Conservation (phyloP, 2,113 vertebrate genomes). For the Notarius quadriscutis region DNA sequence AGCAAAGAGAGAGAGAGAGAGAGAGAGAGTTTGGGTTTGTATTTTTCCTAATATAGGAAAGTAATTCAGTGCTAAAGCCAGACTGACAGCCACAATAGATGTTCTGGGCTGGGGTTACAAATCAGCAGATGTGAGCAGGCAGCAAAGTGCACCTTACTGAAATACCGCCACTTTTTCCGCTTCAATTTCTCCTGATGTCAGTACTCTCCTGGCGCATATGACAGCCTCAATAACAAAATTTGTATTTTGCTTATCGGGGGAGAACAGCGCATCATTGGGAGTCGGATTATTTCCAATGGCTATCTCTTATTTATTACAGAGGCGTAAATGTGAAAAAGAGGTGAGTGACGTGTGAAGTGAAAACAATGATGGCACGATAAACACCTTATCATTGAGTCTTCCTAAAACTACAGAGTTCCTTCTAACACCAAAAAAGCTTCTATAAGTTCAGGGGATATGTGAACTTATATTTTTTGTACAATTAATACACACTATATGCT, state of each 20-base stretch:
- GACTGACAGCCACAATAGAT: slow-evolving; percentile 67
- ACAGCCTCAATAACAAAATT: slow-evolving; percentile 39
- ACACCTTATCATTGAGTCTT: background rate
- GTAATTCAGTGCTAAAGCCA: slow-evolving; percentile 65
- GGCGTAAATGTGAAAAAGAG: slow-evolving; percentile 4
- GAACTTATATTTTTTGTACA: background rate
- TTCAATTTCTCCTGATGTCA: slow-evolving; percentile 53
- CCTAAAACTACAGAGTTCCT: background rate
- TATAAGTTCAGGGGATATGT: background rate
- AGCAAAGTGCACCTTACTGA: slow-evolving; percentile 58
- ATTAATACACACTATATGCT: background rate
- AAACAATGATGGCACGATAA: background rate
- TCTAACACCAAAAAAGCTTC: background rate
- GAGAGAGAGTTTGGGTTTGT: background rate
- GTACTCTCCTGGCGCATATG: slow-evolving; percentile 47
- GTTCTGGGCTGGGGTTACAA: slow-evolving; percentile 63
- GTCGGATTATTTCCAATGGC: slow-evolving; percentile 19
- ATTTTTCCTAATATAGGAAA: slow-evolving; percentile 61
- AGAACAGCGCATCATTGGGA: background rate
- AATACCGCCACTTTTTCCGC: slow-evolving; percentile 60
- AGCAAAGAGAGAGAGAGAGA: background rate
- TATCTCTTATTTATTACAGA: slow-evolving; percentile 25
- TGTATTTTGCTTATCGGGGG: slow-evolving; percentile 37
- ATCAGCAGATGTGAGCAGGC: slow-evolving; percentile 63
- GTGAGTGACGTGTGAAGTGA: background rate